Evolutionary conservation across 2,888 invertebrate genomes (phyloP), one percentile per base, ranked within the genome.

Genomic region (Scaptomyza flava): DNA sequence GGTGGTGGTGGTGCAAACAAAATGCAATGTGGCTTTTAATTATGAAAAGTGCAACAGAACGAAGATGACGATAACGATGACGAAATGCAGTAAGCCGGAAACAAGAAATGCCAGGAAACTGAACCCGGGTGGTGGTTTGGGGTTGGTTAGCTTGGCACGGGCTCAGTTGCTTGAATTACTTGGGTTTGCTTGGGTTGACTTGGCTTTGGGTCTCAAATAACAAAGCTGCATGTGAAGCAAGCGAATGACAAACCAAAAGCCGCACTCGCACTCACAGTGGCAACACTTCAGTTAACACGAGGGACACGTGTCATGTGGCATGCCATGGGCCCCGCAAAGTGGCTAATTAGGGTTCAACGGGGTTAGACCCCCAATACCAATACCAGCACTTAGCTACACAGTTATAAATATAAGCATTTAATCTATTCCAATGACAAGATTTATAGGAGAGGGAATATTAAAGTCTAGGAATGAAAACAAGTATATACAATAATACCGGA

Each of bases 271-370:
- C 50, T 9, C 50, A 5, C 34, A 34, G 34, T 54, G 65, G 70
- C 78, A 76, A 81, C 80, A 77, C 81, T 81, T 74, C 75, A 81
- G 77, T 74, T 81, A 81, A 79, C 82, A 81, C 77, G 81, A 69
- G 51, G 62, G 65, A 79, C 77, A 77, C 77, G 80, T 80, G 81
- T 64, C 73, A 56, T 38, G 61, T 41, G 41, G 41, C 36, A 43
- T 38, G 66, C 51, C 69, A 65, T 42, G 53, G 56, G 53, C 52
- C 20, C 67, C 63, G 61, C 41, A 68, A 74, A 77, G 81, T 81
- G 79, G 81, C 79, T 79, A 79, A 79, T 79, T 79, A 79, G 66
- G 54, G 66, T 65, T 53, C 56, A 47, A 47, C 14, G 30, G 74
- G 34, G 50, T 51, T 12, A 42, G 50, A 62, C 34, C 27, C 59